phyloP scores from a whole-genome alignment of 2,113 vertebrate species.

The Myiagra hebetior region DNA sequence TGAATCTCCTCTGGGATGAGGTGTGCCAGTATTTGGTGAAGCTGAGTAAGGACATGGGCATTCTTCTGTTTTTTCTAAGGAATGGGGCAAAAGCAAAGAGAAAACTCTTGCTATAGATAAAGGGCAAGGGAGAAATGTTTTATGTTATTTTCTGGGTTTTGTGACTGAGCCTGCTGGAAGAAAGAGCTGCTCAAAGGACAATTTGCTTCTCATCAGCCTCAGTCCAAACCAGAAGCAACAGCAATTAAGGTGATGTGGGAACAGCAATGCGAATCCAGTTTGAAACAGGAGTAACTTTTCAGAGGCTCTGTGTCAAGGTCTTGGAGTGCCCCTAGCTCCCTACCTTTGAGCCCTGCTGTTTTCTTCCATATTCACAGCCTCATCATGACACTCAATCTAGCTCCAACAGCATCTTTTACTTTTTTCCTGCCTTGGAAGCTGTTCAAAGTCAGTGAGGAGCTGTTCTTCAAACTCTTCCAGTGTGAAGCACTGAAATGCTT shows the following conservation, averaged over 20 bases:
- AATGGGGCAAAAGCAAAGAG: background rate
- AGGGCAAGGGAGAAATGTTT: background rate
- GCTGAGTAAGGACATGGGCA: background rate
- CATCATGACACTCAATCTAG: background rate
- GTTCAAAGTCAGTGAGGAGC: background rate
- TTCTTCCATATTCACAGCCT: background rate
- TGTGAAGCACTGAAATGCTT: background rate
- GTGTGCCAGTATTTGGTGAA: background rate
- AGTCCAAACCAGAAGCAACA: background rate
- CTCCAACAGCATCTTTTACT: background rate
- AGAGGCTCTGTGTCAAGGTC: background rate
- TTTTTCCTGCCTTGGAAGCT: background rate
- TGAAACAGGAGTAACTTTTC: background rate
- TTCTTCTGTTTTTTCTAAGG: background rate
- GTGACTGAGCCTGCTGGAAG: background rate
- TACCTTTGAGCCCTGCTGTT: background rate
- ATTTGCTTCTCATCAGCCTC: background rate
- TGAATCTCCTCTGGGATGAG: background rate
- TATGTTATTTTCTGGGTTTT: background rate
- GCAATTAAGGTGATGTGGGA: background rate
- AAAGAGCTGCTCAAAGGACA: background rate
- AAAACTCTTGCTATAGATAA: background rate
- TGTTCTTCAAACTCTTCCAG: slow-evolving; percentile 15
- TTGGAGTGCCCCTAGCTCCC: background rate
- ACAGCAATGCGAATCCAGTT: background rate